Base-by-base conservation (phyloP, 2,113 vertebrate genomes). In the Ictidomys tridecemlineatus region DNA sequence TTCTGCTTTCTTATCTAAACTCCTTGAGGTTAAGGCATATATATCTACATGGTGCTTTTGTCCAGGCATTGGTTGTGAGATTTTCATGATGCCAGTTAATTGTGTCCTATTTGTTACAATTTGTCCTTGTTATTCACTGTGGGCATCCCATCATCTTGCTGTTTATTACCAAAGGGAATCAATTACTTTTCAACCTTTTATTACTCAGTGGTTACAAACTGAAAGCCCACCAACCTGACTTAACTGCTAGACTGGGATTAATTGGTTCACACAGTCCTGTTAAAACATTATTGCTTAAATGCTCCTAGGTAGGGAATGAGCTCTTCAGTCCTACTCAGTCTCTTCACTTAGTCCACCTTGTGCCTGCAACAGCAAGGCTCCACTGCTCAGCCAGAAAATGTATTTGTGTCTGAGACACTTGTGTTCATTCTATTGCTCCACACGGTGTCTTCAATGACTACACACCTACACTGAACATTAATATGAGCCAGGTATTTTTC, bases 1-100 rank as follows among this genome's bases (percentile, higher is more conserved):
- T 70, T 91, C 72, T 88, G 2, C 77, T 51, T 87, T 95, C 17
- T 84, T 51, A 73, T 80, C 34, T 95, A 86, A 94, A 76, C 24
- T 97, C 48, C 45, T 88, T 34, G 45, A 93, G 45, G 61, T 28
- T 32, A 65, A 93, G 13, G 39, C 26, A 92, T 32, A 69, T 32
- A 82, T 34, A 45, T 45, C 45, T 45, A 63, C 61, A 51, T 5
- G 8, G 13, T 84, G 9, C 32, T 93, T 92, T 90, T 53, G 22
- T 74, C 63, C 80, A 42, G 61, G 51, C 14, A 5, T 65, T 39
- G 20, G 34, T 48, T 91, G 2, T 37, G 70, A 89, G 77, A 51
- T 89, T 90, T 80, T 80, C 11, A 39, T 53, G 65, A 20, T 82
- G 9, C 39, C 67, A 26, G 7, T 61, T 85, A 48, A 58, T 32